phyloP scores from a whole-genome alignment of 2,113 vertebrate species.

The Aplodontia rufa region DNA sequence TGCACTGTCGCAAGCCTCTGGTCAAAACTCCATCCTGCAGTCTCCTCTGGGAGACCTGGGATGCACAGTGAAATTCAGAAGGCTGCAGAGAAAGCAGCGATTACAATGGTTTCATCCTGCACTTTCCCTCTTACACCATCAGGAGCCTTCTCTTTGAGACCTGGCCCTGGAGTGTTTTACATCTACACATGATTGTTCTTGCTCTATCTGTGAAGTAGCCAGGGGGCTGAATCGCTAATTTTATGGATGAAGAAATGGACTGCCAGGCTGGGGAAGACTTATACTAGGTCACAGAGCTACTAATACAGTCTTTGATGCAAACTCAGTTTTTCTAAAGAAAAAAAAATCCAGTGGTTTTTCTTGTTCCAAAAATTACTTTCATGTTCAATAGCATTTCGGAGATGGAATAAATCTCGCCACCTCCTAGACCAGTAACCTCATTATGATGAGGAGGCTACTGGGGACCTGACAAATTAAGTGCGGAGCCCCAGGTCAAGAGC shows the following conservation, averaged over 20 bases:
- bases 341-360: not conserved
- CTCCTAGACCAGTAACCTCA: not conserved
- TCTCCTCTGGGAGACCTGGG: not conserved
- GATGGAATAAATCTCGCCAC: not conserved
- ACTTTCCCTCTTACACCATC: not conserved
- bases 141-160: not conserved
- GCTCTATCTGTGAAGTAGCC: not conserved
- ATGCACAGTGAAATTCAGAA: not conserved
- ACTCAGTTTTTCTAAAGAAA: not conserved
- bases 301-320: not conserved
- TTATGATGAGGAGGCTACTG: not conserved
- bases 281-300: not conserved
- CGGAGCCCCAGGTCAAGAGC: conserved; percentile 32
- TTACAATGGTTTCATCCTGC: not conserved
- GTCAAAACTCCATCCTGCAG: not conserved
- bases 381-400: not conserved
- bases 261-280: not conserved
- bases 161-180: not conserved
- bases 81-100: not conserved
- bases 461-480: conserved; percentile 35
- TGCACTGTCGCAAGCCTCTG: not conserved
- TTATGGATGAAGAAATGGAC: not conserved
- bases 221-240: not conserved
- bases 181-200: not conserved
- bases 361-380: not conserved